Percentiles rank a stretch among this genome's conserved stretches.
These are phyloP conservation scores for Ivindomyrus marchei DNA, from an alignment of 2,113 vertebrate species.

Conservation along the genomic window DNA sequence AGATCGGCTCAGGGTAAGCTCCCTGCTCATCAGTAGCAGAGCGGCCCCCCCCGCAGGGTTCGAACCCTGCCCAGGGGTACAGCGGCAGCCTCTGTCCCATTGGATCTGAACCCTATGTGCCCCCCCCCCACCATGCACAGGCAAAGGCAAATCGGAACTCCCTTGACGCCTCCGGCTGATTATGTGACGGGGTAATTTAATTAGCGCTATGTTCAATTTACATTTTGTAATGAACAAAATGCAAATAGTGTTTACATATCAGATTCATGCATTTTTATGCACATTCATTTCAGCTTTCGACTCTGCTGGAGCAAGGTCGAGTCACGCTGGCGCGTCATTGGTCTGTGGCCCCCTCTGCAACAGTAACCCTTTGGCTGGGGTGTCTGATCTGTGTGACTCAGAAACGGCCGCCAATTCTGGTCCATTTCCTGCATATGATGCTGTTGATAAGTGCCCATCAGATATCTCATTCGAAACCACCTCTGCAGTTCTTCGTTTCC, in stretches of 20 bases:
- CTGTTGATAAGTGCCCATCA: not conserved
- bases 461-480: not conserved
- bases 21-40: not conserved
- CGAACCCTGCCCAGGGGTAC: not conserved
- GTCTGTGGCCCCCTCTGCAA: slow-evolving; percentile 10
- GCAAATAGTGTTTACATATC: slow-evolving; percentile 19
- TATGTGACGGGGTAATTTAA: slow-evolving; percentile 18
- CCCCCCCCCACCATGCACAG: not conserved
- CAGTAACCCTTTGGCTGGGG: not conserved
- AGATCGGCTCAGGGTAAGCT: not conserved
- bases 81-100: not conserved
- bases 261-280: slow-evolving; percentile 20
- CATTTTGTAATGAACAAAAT: slow-evolving; percentile 26
- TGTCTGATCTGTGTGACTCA: not conserved
- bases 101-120: too few relatives aligned
- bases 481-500: not conserved
- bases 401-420: not conserved
- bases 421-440: not conserved
- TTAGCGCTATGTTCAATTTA: slow-evolving; percentile 13
- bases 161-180: slow-evolving; percentile 7
- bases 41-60: not conserved
- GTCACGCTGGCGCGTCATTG: not conserved
- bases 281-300: slow-evolving; percentile 9
- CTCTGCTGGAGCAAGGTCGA: slow-evolving; percentile 1
- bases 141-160: not conserved